phyloP scores from a whole-genome alignment of 2,888 invertebrate species.

The Ectemnius lituratus region DNA sequence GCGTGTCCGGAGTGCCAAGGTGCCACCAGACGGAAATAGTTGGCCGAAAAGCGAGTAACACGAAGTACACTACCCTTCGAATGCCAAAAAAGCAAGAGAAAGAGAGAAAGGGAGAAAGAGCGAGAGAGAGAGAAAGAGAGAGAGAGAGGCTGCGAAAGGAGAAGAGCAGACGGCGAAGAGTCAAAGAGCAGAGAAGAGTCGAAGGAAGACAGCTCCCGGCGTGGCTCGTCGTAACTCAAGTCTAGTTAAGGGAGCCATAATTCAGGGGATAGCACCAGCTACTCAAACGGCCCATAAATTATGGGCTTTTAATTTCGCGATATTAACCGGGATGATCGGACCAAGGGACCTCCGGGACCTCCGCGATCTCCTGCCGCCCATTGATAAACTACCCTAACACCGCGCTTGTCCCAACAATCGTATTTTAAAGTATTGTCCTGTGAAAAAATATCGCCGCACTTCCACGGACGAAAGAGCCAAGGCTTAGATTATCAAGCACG shows the following conservation, averaged over 20 bases:
- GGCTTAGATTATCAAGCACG: too few relatives aligned
- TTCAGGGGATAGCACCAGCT: slow-evolving; percentile 76
- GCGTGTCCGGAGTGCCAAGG: slow-evolving; percentile 45
- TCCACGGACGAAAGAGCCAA: too few relatives aligned
- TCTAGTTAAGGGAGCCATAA: slow-evolving; percentile 77
- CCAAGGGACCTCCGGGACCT: slow-evolving; percentile 49
- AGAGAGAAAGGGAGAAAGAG: neutral
- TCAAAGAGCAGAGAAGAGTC: slow-evolving; percentile 59
- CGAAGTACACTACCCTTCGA: slow-evolving; percentile 49
- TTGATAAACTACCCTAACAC: too few relatives aligned
- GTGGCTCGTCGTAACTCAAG: slow-evolving; percentile 76
- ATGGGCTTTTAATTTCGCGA: slow-evolving; percentile 75
- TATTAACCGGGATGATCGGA: slow-evolving; percentile 73
- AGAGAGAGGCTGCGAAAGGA: neutral
- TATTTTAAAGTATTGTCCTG: too few relatives aligned
- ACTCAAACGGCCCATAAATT: slow-evolving; percentile 76
- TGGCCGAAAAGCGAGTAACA: slow-evolving; percentile 59
- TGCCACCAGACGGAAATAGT: slow-evolving; percentile 59
- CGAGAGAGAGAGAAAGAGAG: slow-evolving; percentile 1
- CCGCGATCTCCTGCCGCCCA: slow-evolving; percentile 26
- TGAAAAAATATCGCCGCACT: too few relatives aligned
- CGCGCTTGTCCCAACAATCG: too few relatives aligned
- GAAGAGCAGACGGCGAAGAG: slow-evolving; percentile 50
- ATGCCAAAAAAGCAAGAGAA: slow-evolving; percentile 26
- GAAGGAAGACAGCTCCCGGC: slow-evolving; percentile 64